Conservation (phyloP, 2,797 vertebrate genomes). For the Tarsius wallacei region DNA sequence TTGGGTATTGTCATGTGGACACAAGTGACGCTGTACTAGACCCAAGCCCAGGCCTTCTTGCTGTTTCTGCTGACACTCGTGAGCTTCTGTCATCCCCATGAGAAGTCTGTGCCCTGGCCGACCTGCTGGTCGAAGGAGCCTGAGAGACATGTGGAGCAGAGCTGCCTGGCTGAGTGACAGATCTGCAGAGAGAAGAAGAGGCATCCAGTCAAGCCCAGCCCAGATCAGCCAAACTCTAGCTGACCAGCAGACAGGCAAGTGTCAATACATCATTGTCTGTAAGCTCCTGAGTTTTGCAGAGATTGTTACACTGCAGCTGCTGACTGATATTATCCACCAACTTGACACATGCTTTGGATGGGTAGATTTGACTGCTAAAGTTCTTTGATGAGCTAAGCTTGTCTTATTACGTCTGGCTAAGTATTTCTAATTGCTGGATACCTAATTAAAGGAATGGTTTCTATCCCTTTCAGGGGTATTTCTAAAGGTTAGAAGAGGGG, state of each 20-base stretch:
- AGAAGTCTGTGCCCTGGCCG: neutral
- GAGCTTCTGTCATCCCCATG: neutral
- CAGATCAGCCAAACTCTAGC: neutral
- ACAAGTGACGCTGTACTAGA: neutral
- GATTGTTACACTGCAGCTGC: neutral
- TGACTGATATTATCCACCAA: neutral
- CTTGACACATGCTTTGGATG: neutral
- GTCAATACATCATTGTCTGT: neutral
- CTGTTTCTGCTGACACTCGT: neutral
- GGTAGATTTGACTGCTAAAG: neutral
- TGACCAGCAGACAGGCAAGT: neutral
- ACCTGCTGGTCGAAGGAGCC: neutral
- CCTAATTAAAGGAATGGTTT: neutral
- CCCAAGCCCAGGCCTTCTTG: neutral
- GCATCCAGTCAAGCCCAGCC: neutral
- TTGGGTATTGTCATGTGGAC: neutral
- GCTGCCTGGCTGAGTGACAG: neutral
- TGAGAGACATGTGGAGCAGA: neutral
- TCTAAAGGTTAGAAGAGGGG: neutral
- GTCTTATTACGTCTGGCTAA: neutral
- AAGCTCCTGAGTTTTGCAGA: neutral
- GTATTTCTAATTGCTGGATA: neutral
- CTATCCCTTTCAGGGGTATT: neutral
- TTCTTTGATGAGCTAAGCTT: neutral
- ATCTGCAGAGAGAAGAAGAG: neutral